Base-by-base conservation (phyloP, 1,140 invertebrate species). In the Listronotus bonariensis region DNA sequence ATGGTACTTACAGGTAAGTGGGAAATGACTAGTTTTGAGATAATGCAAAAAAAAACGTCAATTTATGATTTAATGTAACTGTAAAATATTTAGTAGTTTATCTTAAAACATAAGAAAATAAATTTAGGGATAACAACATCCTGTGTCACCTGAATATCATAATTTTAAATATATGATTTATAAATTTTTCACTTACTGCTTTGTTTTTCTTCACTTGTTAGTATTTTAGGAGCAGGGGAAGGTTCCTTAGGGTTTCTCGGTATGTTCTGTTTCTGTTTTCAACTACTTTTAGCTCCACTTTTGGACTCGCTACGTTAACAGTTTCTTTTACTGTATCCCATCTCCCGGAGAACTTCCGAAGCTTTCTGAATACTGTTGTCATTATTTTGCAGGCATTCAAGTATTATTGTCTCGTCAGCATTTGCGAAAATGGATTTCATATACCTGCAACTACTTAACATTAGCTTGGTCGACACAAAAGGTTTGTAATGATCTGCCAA, bases 351-450 rank as follows among this genome's bases (percentile, higher is more conserved):
- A 65, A 86, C 88, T 72, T 93, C 90, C 0, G 91, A 91, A 11
- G 92, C 90, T 72, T 88, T 91, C 73, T 92, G 90, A 3, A 94
- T 92, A 79, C 94, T 95, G 73, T 93, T 93, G 68, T 95, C 92
- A 68, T 90, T 89, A 77, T 88, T 91, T 58, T 88, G 88, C 32
- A 96, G 78, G 56, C 93, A 83, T 76, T 95, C 92, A 48, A 95
- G 81, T 8, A 96, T 86, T 26, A 94, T 77, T n/a, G 90, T 92
- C 78, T 95, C 92, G 68, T 96, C 92, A 0, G 89, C 91, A 80
- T 92, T 91, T n/a, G 92, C 92, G 79, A 94, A 95, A 70, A 95
- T 85, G 74, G 90, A 92, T 80, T 95, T 95, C 82, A 96, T 84
- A 79, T 95, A 95, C 82, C 92, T 93, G 79, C 49, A 75, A 73